A percentile compares a stretch with the other conserved stretches of the same genome.
Conservation (phyloP, 2,113 vertebrate genomes). For the Ahaetulla prasina region DNA sequence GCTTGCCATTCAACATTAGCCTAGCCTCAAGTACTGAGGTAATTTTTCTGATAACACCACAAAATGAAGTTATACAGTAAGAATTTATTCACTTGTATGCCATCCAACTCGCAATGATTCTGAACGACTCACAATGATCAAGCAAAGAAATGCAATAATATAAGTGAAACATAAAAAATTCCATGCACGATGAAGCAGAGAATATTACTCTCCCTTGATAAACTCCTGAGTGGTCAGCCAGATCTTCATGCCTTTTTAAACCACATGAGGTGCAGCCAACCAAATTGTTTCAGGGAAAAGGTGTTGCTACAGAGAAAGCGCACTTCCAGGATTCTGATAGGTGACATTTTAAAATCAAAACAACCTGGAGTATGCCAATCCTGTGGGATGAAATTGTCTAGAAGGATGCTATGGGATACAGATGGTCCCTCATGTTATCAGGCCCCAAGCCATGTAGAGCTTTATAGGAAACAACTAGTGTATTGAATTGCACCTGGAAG, state of each 20-base stretch:
- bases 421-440: background rate
- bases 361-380: background rate
- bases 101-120: background rate
- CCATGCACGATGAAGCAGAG: background rate
- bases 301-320: background rate
- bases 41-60: background rate
- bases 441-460: background rate
- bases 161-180: background rate
- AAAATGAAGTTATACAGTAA: background rate
- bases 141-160: background rate
- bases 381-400: background rate
- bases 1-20: background rate
- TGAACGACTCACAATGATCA: background rate
- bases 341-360: background rate
- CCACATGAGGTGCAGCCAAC: background rate
- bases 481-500: background rate
- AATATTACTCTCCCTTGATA: background rate
- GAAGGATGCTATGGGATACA: background rate
- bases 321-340: background rate
- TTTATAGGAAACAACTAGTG: background rate
- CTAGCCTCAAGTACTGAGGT: background rate
- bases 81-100: background rate
- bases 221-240: background rate
- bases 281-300: background rate
- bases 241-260: background rate